A percentile compares a stretch with the other conserved stretches of the same genome.
Evolutionary conservation across 1,140 invertebrate species (phyloP).

Genomic region (Drosophila paulistorum): DNA sequence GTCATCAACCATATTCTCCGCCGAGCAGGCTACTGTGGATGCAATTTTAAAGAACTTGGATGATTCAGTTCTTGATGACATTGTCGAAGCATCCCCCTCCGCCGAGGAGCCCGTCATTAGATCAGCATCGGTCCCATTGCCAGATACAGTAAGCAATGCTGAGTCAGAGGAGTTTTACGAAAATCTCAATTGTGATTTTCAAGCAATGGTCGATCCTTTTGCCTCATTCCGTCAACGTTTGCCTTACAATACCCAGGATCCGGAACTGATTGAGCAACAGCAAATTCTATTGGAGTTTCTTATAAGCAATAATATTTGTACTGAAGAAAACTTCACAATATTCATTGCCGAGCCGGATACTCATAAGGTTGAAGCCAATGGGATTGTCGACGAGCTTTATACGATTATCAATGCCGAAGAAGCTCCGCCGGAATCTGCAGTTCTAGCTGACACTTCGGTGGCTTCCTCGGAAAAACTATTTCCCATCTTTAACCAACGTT

Average conservation of each 20-base stretch:
- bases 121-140: background rate
- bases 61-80: slow-evolving; percentile 66
- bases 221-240: slow-evolving; percentile 59
- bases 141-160: background rate
- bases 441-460: background rate
- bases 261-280: slow-evolving; percentile 65
- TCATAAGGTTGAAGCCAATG: slow-evolving; percentile 70
- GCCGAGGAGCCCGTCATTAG: background rate
- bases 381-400: slow-evolving; percentile 68
- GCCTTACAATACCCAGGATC: slow-evolving; percentile 71
- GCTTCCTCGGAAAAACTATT: slow-evolving; percentile 45
- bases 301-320: slow-evolving; percentile 76
- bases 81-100: slow-evolving; percentile 43
- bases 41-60: slow-evolving; percentile 72
- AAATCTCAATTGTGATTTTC: background rate
- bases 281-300: slow-evolving; percentile 71
- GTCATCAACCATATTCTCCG: slow-evolving; percentile 67
- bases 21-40: slow-evolving; percentile 77
- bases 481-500: slow-evolving; percentile 63
- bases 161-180: background rate
- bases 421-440: background rate
- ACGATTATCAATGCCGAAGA: slow-evolving; percentile 63
- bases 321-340: slow-evolving; percentile 75
- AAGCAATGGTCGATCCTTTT: slow-evolving; percentile 37
- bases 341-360: slow-evolving; percentile 78